Base-by-base conservation (phyloP, 2,888 invertebrate genomes). In the Autographa pulchrina region DNA sequence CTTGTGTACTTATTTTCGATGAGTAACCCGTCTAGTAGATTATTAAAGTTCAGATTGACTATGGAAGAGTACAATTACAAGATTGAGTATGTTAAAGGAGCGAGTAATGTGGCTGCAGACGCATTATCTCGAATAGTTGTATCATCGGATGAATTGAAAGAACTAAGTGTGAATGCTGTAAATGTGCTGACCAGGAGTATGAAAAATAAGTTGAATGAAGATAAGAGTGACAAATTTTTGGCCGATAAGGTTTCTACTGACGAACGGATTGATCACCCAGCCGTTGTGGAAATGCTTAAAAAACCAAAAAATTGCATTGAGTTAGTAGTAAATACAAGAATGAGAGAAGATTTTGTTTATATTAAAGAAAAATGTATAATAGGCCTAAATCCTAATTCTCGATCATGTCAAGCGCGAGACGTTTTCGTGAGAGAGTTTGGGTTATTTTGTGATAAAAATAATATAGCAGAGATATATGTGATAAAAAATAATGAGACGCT, bases 241-340 rank as follows among this genome's bases (percentile, higher is more conserved):
- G 7, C 32, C 7, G 32, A 32, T 32, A 32, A 32, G 32, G 32
- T 32, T 32, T 32, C 32, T 32, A 32, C 32, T 7, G 32, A 32
- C 32, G 7, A 32, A 5, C 7, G 32, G 32, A 32, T 7, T 32
- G 32, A 32, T 32, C 32, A 32, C 32, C 32, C 32, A 32, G 41
- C 9, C 14, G 41, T 62, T n/a, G 41, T 38, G 16, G 61, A 62
- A 62, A 62, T 62, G 16, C 41, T 62, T 18, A 41, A 35, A 41
- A 62, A 62, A 20, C 38, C 61, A 8, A 62, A 62, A 38, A 41
- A 62, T 62, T 62, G 41, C 1, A 35, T 2, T 38, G 43, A 62
- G 20, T 41, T 62, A 18, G 41, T 41, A 62, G 2, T 41, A n/a
- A 16, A 16, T 16, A 16, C 1, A 2, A n/a, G n/a, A 5, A 18